Conservation (phyloP, 1,140 invertebrate species). For the Bombus polaris region DNA sequence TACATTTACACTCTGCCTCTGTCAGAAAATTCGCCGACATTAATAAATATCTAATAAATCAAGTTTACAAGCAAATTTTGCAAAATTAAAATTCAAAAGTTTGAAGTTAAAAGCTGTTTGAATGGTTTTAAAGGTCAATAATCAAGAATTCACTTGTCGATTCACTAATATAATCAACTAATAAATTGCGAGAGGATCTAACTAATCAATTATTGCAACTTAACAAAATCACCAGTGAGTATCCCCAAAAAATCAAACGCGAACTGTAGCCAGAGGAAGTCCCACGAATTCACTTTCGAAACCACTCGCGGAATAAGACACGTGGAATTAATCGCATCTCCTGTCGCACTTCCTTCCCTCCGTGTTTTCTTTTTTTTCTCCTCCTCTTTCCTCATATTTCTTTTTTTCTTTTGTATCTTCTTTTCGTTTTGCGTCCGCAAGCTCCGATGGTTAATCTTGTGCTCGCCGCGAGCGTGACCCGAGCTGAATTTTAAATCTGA, state of each 20-base stretch:
- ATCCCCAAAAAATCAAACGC: background rate
- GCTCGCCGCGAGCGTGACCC: conserved; percentile 40
- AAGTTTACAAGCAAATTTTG: too few relatives aligned
- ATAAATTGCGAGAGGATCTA: too few relatives aligned
- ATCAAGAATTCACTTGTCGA: background rate
- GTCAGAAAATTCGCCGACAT: too few relatives aligned
- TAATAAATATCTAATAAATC: too few relatives aligned
- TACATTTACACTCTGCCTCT: too few relatives aligned
- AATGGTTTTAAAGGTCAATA: too few relatives aligned
- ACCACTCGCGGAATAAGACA: conserved; percentile 18
- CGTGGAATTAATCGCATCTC: conserved; percentile 38
- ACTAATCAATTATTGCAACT: background rate
- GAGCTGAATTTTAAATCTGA: conserved; percentile 58
- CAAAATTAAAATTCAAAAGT: too few relatives aligned
- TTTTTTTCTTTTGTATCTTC: background rate
- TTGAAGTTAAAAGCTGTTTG: too few relatives aligned
- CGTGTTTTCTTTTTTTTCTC: background rate
- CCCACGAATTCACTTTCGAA: conserved; percentile 12
- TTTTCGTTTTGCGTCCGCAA: background rate
- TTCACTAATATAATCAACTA: too few relatives aligned
- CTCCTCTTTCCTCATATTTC: too few relatives aligned
- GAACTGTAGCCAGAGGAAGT: background rate
- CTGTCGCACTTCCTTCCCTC: background rate
- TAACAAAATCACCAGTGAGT: background rate
- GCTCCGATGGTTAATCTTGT: conserved; percentile 47